A percentile compares a stretch with the other conserved stretches of the same genome.
Conservation (phyloP, 2,888 invertebrate species). For the Buathra laborator region DNA sequence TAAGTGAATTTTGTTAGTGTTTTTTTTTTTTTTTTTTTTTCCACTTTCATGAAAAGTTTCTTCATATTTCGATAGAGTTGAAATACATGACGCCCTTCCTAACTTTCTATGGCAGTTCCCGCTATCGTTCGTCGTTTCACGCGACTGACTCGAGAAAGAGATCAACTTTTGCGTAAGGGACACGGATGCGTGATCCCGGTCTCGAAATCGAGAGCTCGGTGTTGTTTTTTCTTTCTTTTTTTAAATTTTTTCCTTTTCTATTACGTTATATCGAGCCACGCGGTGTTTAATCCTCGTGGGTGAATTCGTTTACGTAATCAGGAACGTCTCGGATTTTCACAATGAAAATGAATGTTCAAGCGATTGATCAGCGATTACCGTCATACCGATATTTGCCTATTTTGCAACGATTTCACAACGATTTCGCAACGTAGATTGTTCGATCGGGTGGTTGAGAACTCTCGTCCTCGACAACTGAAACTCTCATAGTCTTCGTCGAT, state of each 20-base stretch:
- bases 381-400: constrained; percentile 22
- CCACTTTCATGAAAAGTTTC: constrained; percentile 39
- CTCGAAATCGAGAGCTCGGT: constrained; percentile 58
- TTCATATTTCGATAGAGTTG: constrained; percentile 36
- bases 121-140: constrained; percentile 64
- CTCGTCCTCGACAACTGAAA: constrained; percentile 17
- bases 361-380: constrained; percentile 37
- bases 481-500: constrained; percentile 1
- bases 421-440: constrained; percentile 18
- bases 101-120: constrained; percentile 63
- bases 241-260: constrained; percentile 2
- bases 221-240: background rate
- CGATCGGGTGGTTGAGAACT: background rate
- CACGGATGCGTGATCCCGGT: constrained; percentile 70
- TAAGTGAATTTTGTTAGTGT: constrained; percentile 1
- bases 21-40: constrained; percentile 23
- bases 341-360: constrained; percentile 23
- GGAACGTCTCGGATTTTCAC: constrained; percentile 36
- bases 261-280: constrained; percentile 36
- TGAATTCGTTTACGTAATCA: constrained; percentile 13
- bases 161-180: constrained; percentile 71
- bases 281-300: constrained; percentile 3
- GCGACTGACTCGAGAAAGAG: constrained; percentile 64
- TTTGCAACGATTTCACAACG: constrained; percentile 21
- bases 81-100: constrained; percentile 46